Base-by-base conservation (phyloP, 2,113 vertebrate species). In the Aramus guarauna region DNA sequence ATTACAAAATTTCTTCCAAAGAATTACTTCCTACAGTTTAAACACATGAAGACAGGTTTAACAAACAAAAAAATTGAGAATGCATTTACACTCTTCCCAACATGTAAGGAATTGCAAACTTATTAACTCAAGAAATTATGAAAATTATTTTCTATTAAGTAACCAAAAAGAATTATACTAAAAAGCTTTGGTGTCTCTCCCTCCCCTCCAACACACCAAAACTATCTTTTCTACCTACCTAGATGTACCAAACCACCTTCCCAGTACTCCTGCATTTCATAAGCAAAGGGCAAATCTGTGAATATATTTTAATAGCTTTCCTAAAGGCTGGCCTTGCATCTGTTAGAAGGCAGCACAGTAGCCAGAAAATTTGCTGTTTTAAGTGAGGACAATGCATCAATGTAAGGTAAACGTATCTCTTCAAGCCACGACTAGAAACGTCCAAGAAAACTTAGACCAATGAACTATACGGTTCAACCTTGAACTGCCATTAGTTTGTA, bases 351-450 rank as follows among this genome's bases (percentile, higher is more conserved):
- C 39, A 62, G 68, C 53, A 68, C 0, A 94, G 62, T 16, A 77
- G 58, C 58, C 87, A 94, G 71, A 88, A 96, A 90, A 39, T 18
- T 26, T 47, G 32, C 34, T 77, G 39, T 67, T 94, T 96, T 91
- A 96, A 95, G 76, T 43, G 29, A 96, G 92, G 64, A 90, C 76
- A 94, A 95, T 12, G 30, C 76, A 89, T 58, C 73, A 63, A 68
- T 20, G 34, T 58, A 95, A 96, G 91, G 95, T 13, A 89, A 91
- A 97, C 73, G 63, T 84, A 68, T 77, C 3, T 67, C 92, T 95
- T 81, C 79, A 85, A 95, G 78, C 73, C 90, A 81, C 23, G 71
- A 55, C 22, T 58, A 47, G 60, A 94, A 85, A 82, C 15, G 10
- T 56, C 68, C 53, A 92, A 83, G 45, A 50, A 90, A 90, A 53